Base-by-base conservation (phyloP, 2,888 invertebrate genomes). In the Camptogramma bilineatum region DNA sequence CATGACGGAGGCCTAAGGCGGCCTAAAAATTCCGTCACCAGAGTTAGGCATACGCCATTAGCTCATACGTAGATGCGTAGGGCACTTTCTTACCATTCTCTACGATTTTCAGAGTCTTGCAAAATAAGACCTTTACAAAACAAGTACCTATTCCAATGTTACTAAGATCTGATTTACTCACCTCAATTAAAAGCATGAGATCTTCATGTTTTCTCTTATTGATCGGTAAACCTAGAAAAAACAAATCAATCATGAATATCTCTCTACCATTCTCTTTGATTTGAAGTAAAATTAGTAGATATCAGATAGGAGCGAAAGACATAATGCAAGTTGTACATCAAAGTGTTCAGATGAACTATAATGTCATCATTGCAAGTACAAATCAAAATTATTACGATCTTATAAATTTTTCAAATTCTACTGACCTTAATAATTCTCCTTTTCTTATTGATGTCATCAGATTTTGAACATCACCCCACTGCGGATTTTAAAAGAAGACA, bases 281-380 rank as follows among this genome's bases (percentile, higher is more conserved):
- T 10, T 34, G 13, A 9, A 34, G 34, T 34, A 34, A 13, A 34
- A 13, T 34, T 34, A 34, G 13, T 13, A 34, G 34, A 39, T 13
- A 39, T 94, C 94, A 94, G 94, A 89, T 94, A 94, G 94, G 93
- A 93, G 90, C 88, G 90, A 90, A 90, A 91, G 90, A 91, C 88
- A 88, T 79, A 78, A 74, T 72, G 71, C 66, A 55, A 66, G 66
- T 69, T 76, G 70, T 78, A 80, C 86, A 90, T 85, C 86, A 86
- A 76, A 70, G 73, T 17, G 63, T 68, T 86, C 86, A 86, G 86
- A 81, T 86, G 86, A 86, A 86, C 85, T 86, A 86, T 85, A 85
- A 66, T 71, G 68, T 81, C 84, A 84, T 84, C 84, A 84, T 75
- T 52, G 16, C 10, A 47, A 7, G 86, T 87, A 88, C 16, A 17